Conservation (phyloP, 2,888 invertebrate genomes). For the Corythucha ciliata region DNA sequence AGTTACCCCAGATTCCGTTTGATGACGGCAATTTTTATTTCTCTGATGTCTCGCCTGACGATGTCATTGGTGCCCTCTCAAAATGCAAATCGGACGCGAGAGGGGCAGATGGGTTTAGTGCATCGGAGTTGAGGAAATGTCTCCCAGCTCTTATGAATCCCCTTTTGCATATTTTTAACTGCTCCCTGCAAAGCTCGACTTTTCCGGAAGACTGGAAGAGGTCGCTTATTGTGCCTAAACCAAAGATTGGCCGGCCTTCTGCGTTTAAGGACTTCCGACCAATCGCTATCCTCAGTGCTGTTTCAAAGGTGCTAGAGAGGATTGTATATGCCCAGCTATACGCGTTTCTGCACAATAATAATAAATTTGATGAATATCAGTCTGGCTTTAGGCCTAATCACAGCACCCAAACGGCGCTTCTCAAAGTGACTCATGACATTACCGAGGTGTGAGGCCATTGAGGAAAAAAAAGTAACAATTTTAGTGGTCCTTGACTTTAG, state of each 20-base stretch:
- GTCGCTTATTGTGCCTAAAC: not conserved
- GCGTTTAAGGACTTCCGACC: constrained; percentile 7
- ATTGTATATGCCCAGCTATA: not conserved
- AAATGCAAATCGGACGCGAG: not conserved
- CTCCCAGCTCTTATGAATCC: not conserved
- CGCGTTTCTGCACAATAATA: not conserved
- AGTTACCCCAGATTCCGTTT: too few relatives aligned
- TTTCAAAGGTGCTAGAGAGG: constrained; percentile 9
- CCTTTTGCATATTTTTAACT: constrained; percentile 2
- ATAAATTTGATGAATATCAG: not conserved
- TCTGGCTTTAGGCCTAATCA: not conserved
- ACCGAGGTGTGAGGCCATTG: not conserved
- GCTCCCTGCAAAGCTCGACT: not conserved
- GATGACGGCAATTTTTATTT: too few relatives aligned
- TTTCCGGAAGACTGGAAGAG: constrained; percentile 13
- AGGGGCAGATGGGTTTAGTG: not conserved
- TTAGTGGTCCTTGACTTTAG: not conserved
- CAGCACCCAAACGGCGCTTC: constrained; percentile 1
- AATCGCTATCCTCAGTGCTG: constrained; percentile 8
- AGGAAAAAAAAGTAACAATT: not conserved
- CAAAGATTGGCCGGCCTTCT: not conserved
- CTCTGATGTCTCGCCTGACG: too few relatives aligned
- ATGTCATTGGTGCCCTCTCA: not conserved
- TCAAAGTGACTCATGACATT: constrained; percentile 4
- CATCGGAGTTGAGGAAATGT: not conserved